Percentiles rank a stretch among this genome's conserved stretches.
These are phyloP conservation scores for Scytalopus superciliaris DNA, from an alignment of 2,113 vertebrate species.

Conservation along the genomic window DNA sequence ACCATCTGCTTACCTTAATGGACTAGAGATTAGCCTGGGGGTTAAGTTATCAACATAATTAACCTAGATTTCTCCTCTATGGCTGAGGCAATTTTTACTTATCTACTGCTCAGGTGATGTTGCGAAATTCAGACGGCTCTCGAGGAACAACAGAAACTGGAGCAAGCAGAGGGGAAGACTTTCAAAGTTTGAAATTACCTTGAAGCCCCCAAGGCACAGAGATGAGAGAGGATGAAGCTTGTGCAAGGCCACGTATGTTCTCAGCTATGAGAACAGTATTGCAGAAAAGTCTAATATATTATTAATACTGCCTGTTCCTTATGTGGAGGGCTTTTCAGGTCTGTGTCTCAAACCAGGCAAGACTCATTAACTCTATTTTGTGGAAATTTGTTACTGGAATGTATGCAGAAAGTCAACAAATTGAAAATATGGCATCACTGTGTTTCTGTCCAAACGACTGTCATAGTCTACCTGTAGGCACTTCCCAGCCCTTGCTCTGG, in stretches of 20 bases:
- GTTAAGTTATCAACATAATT: constrained; percentile 67
- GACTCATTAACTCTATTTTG: not conserved
- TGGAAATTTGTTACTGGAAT: not conserved
- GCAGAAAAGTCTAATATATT: constrained; percentile 1
- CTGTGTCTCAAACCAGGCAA: not conserved
- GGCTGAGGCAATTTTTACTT: constrained; percentile 26
- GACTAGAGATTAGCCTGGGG: constrained; percentile 46
- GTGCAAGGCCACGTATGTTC: not conserved
- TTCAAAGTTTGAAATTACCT: constrained; percentile 4
- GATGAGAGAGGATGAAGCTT: not conserved
- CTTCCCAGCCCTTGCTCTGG: not conserved
- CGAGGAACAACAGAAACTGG: constrained; percentile 26
- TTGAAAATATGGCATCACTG: not conserved
- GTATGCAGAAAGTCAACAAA: not conserved
- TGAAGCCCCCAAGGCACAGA: not conserved
- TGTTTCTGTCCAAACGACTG: not conserved
- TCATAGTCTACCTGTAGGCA: not conserved
- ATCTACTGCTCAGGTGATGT: constrained; percentile 8
- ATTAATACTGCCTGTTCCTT: constrained; percentile 9
- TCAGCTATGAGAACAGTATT: not conserved
- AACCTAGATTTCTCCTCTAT: constrained; percentile 58
- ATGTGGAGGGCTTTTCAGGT: not conserved
- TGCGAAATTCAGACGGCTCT: not conserved
- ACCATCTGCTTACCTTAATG: constrained; percentile 67
- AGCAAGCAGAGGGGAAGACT: not conserved